Evolutionary conservation across 2,113 vertebrate species (phyloP), one percentile per base, ranked within the genome.

Genomic region (Lamprotornis superbus): DNA sequence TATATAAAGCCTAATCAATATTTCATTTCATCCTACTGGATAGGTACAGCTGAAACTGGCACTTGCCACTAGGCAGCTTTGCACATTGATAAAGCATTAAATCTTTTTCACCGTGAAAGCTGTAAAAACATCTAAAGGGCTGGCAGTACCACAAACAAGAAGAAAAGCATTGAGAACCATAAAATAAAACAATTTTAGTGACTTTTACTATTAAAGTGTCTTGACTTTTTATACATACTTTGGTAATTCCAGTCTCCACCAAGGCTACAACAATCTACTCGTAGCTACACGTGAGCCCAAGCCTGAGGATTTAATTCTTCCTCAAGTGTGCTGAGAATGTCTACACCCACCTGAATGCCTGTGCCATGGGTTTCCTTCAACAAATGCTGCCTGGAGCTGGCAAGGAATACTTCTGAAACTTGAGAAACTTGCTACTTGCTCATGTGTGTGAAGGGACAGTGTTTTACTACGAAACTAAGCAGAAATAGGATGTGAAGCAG

Each of bases 231-330:
- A 63, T 7, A 44, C 5, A 10, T 1, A 12, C 8, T 69, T 73
- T 11, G 15, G 5, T 23, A 31, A 44, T 7, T 18, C 25, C n/a
- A 12, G 7, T 9, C 40, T 64, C 46, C 28, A 17, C 13, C 25
- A 47, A 75, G 33, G 33, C 25, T 63, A 46, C 49, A 61, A 6
- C 11, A 23, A 39, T 1, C 6, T 7, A 27, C 7, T 52, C 1
- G 0, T 1, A 40, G 33, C 16, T 15, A 42, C 35, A 15, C 0
- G 0, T 0, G 3, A 70, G 19, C 30, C 40, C 30, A 35, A 65
- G 59, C 5, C 33, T 52, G 27, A 52, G 50, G 12, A 23, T 12
- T 15, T 9, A 49, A 55, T 9, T 10, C 2, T 6, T 40, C 40
- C 47, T 46, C 31, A 21, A 25, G 14, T 5, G 52, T 42, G 20